These are phyloP conservation scores for Ptychochromis oligacanthus DNA, from an alignment of 2,113 vertebrate species.

Conservation along the genomic window DNA sequence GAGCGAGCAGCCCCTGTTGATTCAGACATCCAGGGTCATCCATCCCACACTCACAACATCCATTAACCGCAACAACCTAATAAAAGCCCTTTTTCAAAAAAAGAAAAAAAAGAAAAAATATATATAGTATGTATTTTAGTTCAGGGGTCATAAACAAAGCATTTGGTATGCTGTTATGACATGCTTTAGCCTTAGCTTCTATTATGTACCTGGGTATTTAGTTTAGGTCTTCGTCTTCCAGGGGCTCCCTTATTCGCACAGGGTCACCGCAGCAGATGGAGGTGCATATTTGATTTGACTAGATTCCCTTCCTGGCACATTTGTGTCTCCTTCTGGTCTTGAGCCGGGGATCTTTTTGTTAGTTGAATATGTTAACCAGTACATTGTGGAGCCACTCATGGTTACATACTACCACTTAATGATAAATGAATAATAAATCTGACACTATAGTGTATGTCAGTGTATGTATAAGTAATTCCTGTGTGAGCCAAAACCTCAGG, in stretches of 20 bases:
- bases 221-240: background rate
- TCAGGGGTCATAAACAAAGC: background rate
- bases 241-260: no score
- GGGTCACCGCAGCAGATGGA: background rate
- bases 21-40: background rate
- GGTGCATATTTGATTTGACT: background rate
- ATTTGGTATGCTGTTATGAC: background rate
- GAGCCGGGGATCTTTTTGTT: background rate
- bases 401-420: background rate
- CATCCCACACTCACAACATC: background rate
- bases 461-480: background rate
- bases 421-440: background rate
- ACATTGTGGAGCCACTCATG: background rate
- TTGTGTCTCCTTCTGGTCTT: background rate
- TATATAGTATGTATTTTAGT: no score
- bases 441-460: no score
- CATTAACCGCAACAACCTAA: background rate
- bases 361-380: background rate
- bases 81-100: background rate
- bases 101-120: background rate
- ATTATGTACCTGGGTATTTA: background rate
- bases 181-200: background rate
- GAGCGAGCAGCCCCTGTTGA: slow-evolving; percentile 8
- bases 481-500: background rate
- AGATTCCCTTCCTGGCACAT: no score